Conservation (phyloP, 30 jellyfish, hydroid and myxozoan genomes). For the Aurelia aurita region DNA sequence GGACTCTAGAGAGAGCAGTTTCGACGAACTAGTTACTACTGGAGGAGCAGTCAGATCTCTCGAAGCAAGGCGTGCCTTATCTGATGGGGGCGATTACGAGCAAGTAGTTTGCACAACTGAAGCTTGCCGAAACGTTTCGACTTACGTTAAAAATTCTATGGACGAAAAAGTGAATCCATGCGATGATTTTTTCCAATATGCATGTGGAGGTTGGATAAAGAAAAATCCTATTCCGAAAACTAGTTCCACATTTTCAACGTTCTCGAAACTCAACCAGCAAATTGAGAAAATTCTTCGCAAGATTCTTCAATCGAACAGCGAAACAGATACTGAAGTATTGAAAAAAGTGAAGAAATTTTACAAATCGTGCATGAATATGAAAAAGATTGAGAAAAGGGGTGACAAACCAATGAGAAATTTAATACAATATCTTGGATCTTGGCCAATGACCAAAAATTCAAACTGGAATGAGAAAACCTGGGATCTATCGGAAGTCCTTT, state of each 20-base stretch:
- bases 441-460: conserved; percentile 84
- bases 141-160: conserved; percentile 80
- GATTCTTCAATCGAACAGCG: conserved; percentile 63
- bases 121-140: conserved; percentile 71
- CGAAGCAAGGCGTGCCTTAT: conserved; percentile 22
- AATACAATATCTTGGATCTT: conserved; percentile 80
- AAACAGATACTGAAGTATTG: conserved; percentile 64
- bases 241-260: conserved; percentile 95
- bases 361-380: conserved; percentile 87
- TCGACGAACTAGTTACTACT: conserved; percentile 92
- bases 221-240: conserved; percentile 94
- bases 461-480: conserved; percentile 75
- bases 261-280: conserved; percentile 89
- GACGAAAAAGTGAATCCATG: conserved; percentile 84
- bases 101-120: conserved; percentile 76
- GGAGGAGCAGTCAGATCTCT: conserved; percentile 97
- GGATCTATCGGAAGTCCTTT: conserved; percentile 68
- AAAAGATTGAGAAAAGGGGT: conserved; percentile 72
- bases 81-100: conserved; percentile 45
- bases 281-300: conserved; percentile 84
- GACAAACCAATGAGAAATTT: conserved; percentile 83
- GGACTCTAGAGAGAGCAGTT: conserved; percentile 84
- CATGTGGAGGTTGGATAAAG: conserved; percentile 99
- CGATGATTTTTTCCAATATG: conserved; percentile 86
- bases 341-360: conserved; percentile 82